These are phyloP conservation scores for Cetonia aurata DNA, from an alignment of 2,888 invertebrate species.

Conservation along the genomic window DNA sequence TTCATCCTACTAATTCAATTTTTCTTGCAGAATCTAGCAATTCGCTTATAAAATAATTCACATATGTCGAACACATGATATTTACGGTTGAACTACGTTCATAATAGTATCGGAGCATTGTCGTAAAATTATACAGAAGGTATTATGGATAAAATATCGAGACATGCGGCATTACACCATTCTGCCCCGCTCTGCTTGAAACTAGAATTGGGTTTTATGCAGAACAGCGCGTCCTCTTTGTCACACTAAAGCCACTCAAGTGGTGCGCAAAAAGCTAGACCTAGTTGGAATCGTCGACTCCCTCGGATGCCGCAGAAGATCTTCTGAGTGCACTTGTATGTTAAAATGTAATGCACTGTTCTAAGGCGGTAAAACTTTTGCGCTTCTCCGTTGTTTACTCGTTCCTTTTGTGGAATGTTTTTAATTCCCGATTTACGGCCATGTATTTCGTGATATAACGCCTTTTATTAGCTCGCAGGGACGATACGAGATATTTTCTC, in stretches of 20 bases:
- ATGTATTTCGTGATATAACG: constrained; percentile 26
- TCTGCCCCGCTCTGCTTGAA: constrained; percentile 17
- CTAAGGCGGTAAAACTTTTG: constrained; percentile 41
- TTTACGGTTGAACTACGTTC: too few species aligned
- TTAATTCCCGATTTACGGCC: constrained; percentile 42
- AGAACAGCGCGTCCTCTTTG: constrained; percentile 22
- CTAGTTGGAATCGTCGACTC: constrained; percentile 35
- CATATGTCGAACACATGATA: too few species aligned
- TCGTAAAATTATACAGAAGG: too few species aligned
- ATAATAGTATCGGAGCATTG: too few species aligned
- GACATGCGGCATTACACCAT: neutral
- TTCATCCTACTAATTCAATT: too few species aligned
- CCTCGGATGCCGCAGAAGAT: constrained; percentile 42
- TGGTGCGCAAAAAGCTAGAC: constrained; percentile 23
- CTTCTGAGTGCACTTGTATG: constrained; percentile 51
- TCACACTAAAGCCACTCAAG: constrained; percentile 35
- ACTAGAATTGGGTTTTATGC: constrained; percentile 30
- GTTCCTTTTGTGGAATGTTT: constrained; percentile 35
- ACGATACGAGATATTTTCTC: neutral
- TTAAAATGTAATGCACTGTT: constrained; percentile 50
- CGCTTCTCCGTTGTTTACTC: constrained; percentile 37
- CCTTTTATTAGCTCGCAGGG: neutral
- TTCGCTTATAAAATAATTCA: too few species aligned
- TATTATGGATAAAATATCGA: too few species aligned
- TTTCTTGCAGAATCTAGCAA: too few species aligned